Base-by-base conservation (phyloP, 53 echinoderm and acorn worm genomes). In the Holothuria scabra region DNA sequence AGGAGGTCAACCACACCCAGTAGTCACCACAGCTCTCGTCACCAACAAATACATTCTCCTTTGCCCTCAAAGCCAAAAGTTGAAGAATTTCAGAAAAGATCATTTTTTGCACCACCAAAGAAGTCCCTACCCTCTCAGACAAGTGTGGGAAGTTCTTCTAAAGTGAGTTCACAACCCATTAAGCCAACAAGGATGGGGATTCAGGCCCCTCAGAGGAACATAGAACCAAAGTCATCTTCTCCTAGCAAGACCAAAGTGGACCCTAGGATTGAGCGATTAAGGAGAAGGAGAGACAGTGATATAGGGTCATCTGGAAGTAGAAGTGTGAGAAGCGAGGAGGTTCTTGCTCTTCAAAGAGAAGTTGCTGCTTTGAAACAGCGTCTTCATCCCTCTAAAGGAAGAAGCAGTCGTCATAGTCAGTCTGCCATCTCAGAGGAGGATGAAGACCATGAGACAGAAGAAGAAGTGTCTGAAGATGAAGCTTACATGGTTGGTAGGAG, bases 261-360 rank as follows among this genome's bases (percentile, higher is more conserved):
- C 63, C 78, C 61, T 52, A 69, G 28, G 72, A 28, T 65, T 35
- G 59, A 25, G 23, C 46, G 56, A 28, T 24, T 60, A 30, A 56
- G 20, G 41, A 49, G 13, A 19, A 25, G 78, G 20, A 81, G 38
- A 60, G 33, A 72, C 66, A 46, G 68, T 60, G 76, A 75, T 48
- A 33, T 56, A n/a, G 76, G 26, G 22, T 67, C 72, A 25, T 55
- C 31, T 44, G 74, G 52, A 60, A 41, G 85, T 74, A 71, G 61
- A 59, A 79, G 79, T 41, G 56, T 69, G 66, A 56, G 89, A 46
- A 93, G 93, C 55, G 95, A 95, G 80, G 82, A 89, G 68, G 59
- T 93, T 31, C 87, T 69, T 18, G 85, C 88, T 49, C 76, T 97
- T 44, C 89, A 90, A 21, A 75, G 91, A 58, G 94, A 97, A 52